A percentile compares a stretch with the other conserved stretches of the same genome.
Conservation (phyloP, 2,113 vertebrate genomes). For the Corythornis cristatus region DNA sequence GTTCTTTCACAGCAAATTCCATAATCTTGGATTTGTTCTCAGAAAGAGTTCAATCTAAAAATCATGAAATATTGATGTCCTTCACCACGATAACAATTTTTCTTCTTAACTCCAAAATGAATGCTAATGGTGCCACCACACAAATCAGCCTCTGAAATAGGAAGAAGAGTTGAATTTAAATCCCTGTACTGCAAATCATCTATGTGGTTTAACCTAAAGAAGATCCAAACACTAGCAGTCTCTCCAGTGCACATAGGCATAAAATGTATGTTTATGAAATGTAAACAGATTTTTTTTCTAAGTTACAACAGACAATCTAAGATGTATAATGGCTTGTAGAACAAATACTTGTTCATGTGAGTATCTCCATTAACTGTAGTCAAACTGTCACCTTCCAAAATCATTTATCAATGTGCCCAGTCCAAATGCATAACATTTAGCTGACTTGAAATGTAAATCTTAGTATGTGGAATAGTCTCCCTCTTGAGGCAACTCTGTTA, state of each 20-base stretch:
- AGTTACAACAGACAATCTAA: background rate
- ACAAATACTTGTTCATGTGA: background rate
- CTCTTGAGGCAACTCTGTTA: background rate
- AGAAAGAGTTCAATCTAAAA: background rate
- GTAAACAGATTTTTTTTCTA: background rate
- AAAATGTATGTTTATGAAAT: background rate
- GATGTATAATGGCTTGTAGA: background rate
- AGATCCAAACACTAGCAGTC: background rate
- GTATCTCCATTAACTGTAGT: background rate
- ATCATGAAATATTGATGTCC: background rate
- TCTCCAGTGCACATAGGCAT: background rate
- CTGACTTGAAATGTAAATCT: background rate
- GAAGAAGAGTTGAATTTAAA: background rate
- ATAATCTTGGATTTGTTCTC: background rate
- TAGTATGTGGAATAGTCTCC: fast-evolving
- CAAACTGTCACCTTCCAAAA: background rate
- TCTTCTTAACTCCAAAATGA: background rate
- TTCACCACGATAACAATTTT: background rate
- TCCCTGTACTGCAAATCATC: background rate
- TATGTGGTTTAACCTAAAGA: background rate
- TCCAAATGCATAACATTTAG: background rate
- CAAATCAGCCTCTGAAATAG: background rate
- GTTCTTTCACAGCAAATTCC: background rate
- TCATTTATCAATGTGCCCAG: background rate
- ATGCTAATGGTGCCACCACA: background rate